phyloP scores from a whole-genome alignment of 1,140 invertebrate genomes.

The Bicyclus anynana region DNA sequence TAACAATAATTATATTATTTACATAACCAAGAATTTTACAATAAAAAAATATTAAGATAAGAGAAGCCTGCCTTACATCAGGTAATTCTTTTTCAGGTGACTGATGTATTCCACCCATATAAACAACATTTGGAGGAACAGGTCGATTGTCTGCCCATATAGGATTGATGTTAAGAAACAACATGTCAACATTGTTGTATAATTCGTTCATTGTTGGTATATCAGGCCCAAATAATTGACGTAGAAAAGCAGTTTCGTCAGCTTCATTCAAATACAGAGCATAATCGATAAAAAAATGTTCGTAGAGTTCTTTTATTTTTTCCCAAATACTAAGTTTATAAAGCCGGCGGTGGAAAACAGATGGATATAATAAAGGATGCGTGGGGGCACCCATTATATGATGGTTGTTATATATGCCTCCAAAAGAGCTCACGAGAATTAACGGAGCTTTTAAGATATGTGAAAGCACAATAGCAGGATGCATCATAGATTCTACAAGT shows the following conservation, averaged over 20 bases:
- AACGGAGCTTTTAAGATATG: slow-evolving; percentile 39
- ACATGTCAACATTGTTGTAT: slow-evolving; percentile 67
- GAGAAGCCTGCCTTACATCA: too few relatives aligned
- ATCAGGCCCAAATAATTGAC: slow-evolving; percentile 54
- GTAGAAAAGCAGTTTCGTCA: slow-evolving; percentile 41
- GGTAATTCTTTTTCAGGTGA: too few relatives aligned
- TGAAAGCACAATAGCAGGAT: slow-evolving; percentile 21
- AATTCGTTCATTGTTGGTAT: slow-evolving; percentile 59
- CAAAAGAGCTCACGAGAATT: slow-evolving; percentile 37
- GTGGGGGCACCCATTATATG: slow-evolving; percentile 26
- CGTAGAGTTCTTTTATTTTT: slow-evolving; percentile 17
- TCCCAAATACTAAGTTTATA: slow-evolving; percentile 29
- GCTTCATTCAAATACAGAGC: slow-evolving; percentile 12
- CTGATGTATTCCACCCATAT: too few relatives aligned
- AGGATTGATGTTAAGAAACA: slow-evolving; percentile 61
- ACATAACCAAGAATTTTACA: too few relatives aligned
- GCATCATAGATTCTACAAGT: slow-evolving; percentile 28
- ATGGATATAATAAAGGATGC: slow-evolving; percentile 33
- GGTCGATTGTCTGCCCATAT: too few relatives aligned
- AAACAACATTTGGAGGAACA: too few relatives aligned
- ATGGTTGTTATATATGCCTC: slow-evolving; percentile 17
- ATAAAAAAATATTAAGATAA: too few relatives aligned
- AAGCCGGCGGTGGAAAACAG: slow-evolving; percentile 9
- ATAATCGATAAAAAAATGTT: background rate
- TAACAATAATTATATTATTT: too few relatives aligned